phyloP scores from a whole-genome alignment of 2,888 invertebrate species.

The Drosophila heteroneura region DNA sequence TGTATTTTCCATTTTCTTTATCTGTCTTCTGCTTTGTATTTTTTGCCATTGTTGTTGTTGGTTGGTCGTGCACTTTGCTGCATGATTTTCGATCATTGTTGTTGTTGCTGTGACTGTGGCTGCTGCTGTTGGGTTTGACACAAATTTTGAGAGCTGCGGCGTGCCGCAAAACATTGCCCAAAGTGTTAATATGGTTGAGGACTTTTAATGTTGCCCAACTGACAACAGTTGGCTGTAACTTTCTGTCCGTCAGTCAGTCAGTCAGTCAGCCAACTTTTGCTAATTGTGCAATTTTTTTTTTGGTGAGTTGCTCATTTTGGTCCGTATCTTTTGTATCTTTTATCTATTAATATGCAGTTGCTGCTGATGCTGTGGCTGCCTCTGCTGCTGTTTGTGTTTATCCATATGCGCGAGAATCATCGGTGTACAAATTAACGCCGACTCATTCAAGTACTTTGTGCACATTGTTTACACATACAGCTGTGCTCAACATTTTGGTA shows the following conservation, averaged over 20 bases:
- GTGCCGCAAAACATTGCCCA: slow-evolving; percentile 76
- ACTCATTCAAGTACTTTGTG: slow-evolving; percentile 57
- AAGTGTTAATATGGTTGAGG: slow-evolving; percentile 80
- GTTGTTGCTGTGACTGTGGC: slow-evolving; percentile 32
- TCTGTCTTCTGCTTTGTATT: slow-evolving; percentile 11
- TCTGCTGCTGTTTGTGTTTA: slow-evolving; percentile 24
- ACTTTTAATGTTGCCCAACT: slow-evolving; percentile 77
- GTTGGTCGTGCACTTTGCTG: slow-evolving; percentile 61
- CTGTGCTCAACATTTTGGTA: neutral
- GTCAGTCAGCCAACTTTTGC: slow-evolving; percentile 52
- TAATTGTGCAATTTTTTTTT: slow-evolving; percentile 73
- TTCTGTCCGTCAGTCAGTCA: slow-evolving; percentile 25
- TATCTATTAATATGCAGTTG: slow-evolving; percentile 34
- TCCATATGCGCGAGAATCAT: slow-evolving; percentile 63
- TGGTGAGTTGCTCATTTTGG: slow-evolving; percentile 64
- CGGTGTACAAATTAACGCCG: slow-evolving; percentile 75
- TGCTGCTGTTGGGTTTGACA: slow-evolving; percentile 62
- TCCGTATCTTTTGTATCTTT: slow-evolving; percentile 31
- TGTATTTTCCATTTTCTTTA: slow-evolving; percentile 31
- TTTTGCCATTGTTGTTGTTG: slow-evolving; percentile 1
- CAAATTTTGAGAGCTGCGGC: slow-evolving; percentile 72
- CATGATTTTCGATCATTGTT: slow-evolving; percentile 66
- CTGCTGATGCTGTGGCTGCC: slow-evolving; percentile 12
- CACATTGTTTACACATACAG: slow-evolving; percentile 2
- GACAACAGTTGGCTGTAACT: slow-evolving; percentile 32